phyloP scores from a whole-genome alignment of 2,888 invertebrate species.

The Piscicola geometra region DNA sequence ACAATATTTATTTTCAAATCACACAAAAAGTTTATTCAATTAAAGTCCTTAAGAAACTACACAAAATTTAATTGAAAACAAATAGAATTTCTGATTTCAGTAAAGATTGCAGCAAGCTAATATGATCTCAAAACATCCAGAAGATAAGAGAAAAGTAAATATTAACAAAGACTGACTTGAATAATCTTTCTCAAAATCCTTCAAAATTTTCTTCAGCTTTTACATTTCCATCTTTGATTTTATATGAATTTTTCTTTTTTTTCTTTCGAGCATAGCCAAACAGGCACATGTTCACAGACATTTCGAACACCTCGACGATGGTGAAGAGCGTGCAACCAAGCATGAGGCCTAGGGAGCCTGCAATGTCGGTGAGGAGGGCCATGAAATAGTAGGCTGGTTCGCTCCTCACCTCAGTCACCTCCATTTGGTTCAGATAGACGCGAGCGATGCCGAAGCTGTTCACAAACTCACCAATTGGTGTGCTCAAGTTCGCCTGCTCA shows the following conservation, averaged over 20 bases:
- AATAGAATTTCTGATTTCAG: too few species aligned
- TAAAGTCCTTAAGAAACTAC: too few species aligned
- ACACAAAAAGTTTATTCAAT: too few species aligned
- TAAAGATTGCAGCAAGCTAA: too few species aligned
- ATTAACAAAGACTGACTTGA: background rate
- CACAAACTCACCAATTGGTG: background rate
- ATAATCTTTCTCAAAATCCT: background rate
- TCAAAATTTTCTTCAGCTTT: background rate
- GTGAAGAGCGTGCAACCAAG: slow-evolving; percentile 22
- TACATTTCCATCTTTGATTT: background rate
- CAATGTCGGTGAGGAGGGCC: slow-evolving; percentile 21
- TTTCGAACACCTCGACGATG: slow-evolving; percentile 3
- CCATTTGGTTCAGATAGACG: slow-evolving; percentile 12
- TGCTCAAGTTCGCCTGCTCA: background rate
- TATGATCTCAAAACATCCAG: background rate
- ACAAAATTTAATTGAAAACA: too few species aligned
- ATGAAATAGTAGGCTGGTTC: slow-evolving; percentile 20
- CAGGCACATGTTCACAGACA: background rate
- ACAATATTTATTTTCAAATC: too few species aligned
- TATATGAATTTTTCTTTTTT: background rate
- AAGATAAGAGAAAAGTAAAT: background rate
- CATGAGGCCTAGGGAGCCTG: slow-evolving; percentile 21
- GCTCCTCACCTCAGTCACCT: background rate
- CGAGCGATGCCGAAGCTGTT: slow-evolving; percentile 8
- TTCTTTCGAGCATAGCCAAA: too few species aligned